A percentile compares a stretch with the other conserved stretches of the same genome.
Evolutionary conservation across 1,140 invertebrate genomes (phyloP).

Genomic region (Paraescarpia echinospica): DNA sequence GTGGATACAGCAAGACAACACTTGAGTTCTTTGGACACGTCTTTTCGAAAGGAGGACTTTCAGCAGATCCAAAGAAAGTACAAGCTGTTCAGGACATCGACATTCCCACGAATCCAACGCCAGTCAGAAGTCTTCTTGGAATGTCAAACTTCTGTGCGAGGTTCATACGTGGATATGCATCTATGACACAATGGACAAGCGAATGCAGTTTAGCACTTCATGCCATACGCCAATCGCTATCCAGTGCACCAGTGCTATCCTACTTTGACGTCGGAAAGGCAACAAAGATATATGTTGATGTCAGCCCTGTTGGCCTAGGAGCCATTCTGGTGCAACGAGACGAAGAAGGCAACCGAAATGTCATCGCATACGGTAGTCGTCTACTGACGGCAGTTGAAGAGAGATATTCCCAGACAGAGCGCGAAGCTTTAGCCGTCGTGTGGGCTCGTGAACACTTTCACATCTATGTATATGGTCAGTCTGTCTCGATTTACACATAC

Average conservation of each 20-base stretch:
- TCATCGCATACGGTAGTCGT: constrained; percentile 28
- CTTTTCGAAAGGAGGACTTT: constrained; percentile 3
- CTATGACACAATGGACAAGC: constrained; percentile 10
- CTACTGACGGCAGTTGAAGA: constrained; percentile 29
- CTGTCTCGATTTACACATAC: constrained; percentile 46
- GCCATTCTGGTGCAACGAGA: not conserved
- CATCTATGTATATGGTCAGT: constrained; percentile 48
- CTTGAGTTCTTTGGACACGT: constrained; percentile 18
- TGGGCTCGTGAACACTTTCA: constrained; percentile 52
- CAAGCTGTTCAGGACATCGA: not conserved
- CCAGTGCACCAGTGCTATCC: not conserved
- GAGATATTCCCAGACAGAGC: constrained; percentile 53
- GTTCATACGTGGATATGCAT: not conserved
- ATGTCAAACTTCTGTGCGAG: constrained; percentile 20
- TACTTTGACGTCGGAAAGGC: not conserved
- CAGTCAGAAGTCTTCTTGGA: constrained; percentile 11
- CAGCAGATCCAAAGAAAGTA: constrained; percentile 13
- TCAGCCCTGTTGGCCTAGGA: not conserved
- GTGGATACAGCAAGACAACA: constrained; percentile 1
- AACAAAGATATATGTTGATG: not conserved
- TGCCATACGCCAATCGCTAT: not conserved
- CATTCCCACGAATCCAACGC: not conserved
- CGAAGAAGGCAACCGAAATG: not conserved
- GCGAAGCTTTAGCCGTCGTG: constrained; percentile 51
- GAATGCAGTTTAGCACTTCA: constrained; percentile 1